phyloP scores from a whole-genome alignment of 2,797 vertebrate genomes.

The Danio jaintianensis region DNA sequence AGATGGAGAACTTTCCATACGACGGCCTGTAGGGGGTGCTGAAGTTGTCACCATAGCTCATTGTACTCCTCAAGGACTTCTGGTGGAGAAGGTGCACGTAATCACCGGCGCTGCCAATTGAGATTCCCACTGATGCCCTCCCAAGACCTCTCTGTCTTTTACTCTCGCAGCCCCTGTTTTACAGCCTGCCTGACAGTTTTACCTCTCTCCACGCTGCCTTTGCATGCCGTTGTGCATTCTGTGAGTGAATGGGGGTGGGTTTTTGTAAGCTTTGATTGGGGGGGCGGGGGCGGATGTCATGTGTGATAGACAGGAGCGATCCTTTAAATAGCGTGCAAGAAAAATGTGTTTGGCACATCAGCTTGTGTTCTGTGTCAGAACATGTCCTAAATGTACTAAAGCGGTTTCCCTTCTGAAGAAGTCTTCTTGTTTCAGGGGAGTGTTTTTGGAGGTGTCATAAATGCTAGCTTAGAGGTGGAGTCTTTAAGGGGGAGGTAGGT shows the following conservation, averaged over 20 bases:
- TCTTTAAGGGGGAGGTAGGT: constrained; percentile 12
- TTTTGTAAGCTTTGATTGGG: constrained; percentile 71
- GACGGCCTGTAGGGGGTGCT: constrained; percentile 79
- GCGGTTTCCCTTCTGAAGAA: constrained; percentile 61
- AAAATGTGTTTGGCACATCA: constrained; percentile 64
- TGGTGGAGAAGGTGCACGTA: constrained; percentile 67
- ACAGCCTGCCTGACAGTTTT: constrained; percentile 71
- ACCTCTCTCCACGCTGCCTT: constrained; percentile 66
- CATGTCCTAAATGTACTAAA: constrained; percentile 78
- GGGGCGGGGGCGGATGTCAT: constrained; percentile 49
- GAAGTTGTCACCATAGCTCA: constrained; percentile 61
- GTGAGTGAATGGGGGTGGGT: constrained; percentile 58
- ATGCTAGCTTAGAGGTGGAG: constrained; percentile 60
- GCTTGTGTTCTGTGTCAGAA: constrained; percentile 87
- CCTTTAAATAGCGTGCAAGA: constrained; percentile 69
- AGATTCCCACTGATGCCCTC: constrained; percentile 65
- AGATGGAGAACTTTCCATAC: constrained; percentile 86
- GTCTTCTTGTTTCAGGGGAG: constrained; percentile 68
- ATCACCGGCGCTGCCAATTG: constrained; percentile 67
- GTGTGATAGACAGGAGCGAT: constrained; percentile 70
- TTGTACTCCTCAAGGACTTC: constrained; percentile 65
- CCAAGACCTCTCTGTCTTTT: constrained; percentile 57
- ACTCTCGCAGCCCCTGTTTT: constrained; percentile 50
- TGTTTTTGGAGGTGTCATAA: constrained; percentile 51
- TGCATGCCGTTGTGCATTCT: constrained; percentile 55